Evolutionary conservation across 2,888 invertebrate genomes (phyloP).

Genomic region (Ormia ochracea): DNA sequence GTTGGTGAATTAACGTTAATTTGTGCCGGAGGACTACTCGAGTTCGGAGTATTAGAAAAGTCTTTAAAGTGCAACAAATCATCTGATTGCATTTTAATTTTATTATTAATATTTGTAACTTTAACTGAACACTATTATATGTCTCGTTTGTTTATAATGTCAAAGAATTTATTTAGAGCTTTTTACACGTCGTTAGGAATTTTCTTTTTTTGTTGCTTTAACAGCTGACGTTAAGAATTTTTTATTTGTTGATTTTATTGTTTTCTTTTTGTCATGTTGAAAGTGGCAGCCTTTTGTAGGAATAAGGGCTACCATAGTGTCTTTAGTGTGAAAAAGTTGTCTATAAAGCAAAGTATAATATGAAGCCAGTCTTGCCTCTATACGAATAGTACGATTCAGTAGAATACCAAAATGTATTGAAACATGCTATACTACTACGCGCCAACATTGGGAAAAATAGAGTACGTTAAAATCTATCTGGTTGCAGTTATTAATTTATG

Average conservation of each 20-base stretch:
- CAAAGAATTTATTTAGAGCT: constrained; percentile 2
- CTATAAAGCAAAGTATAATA: too few species aligned
- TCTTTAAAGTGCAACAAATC: constrained; percentile 85
- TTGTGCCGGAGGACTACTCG: constrained; percentile 80
- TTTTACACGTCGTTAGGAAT: constrained; percentile 46
- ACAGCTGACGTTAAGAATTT: constrained; percentile 46
- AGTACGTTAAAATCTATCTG: too few species aligned
- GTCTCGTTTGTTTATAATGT: background rate
- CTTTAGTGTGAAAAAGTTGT: too few species aligned
- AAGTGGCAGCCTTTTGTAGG: too few species aligned
- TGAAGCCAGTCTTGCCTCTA: too few species aligned
- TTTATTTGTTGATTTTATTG: constrained; percentile 54
- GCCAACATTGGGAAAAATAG: too few species aligned
- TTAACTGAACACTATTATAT: background rate
- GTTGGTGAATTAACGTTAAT: constrained; percentile 82
- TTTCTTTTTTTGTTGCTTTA: background rate
- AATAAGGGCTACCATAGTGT: too few species aligned
- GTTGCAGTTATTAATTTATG: too few species aligned
- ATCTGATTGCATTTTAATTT: constrained; percentile 62
- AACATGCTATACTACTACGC: too few species aligned
- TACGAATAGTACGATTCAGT: too few species aligned
- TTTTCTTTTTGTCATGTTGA: constrained; percentile 29
- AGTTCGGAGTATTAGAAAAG: constrained; percentile 79
- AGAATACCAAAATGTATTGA: too few species aligned
- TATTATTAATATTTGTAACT: background rate